Evolutionary conservation across 2,888 invertebrate genomes (phyloP), one percentile per base, ranked within the genome.

Genomic region (Aethes cnicana): DNA sequence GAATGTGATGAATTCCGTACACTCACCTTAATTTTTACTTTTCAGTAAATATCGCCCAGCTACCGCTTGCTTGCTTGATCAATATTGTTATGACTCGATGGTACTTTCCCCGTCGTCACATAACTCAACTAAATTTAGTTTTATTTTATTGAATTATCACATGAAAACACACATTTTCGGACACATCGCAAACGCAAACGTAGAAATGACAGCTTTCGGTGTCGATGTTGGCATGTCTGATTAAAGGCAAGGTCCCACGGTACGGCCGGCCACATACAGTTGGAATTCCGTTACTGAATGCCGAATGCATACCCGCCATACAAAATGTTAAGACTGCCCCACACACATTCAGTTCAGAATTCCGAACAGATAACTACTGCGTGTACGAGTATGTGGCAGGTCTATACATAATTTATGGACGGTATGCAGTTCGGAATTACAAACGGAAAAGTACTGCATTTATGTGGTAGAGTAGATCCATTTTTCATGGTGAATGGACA

Each of bases 1-100:
- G 62, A 67, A 66, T 58, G 59, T 55, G 49, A 59, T 59, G 14
- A 17, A 33, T 14, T 63, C 63, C 65, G 71, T 58, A 68, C 64
- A 73, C 74, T 66, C 65, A 68, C 64, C 47, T 59, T 59, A 54
- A 46, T 28, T 49, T 36, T 32, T 21, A 41, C 43, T 35, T 54
- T 11, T 46, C 35, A 23, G 17, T 39, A 23, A 18, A n/a, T n/a
- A n/a, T n/a, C n/a, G n/a, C n/a, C n/a, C n/a, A n/a, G 30, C 21
- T 53, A 25, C 36, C 52, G 26, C 43, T 43, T 14, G n/a, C 37
- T 32, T 25, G 46, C 16, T 52, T 46, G 50, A 52, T 46, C 37
- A 39, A 46, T 36, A 52, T 39, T 12, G 33, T 25, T 46, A 32
- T 32, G 5, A 20, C n/a, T 46, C 25, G 32, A 46, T 25, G 20